Base-by-base conservation (phyloP, 2,888 invertebrate genomes). In the Trichogramma evanescens region DNA sequence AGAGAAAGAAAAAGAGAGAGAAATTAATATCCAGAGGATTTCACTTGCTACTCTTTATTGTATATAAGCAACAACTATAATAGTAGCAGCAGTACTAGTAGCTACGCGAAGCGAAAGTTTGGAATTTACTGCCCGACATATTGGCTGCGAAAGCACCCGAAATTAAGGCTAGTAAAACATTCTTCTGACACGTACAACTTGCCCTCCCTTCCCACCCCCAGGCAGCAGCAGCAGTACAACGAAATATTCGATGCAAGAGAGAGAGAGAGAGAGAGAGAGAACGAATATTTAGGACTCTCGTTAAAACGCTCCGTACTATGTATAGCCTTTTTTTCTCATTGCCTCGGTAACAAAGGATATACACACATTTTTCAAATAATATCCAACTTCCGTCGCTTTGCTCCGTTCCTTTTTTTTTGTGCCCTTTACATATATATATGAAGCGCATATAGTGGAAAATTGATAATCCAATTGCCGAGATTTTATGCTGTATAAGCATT, bases 141-240 rank as follows among this genome's bases (percentile, higher is more conserved):
- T 75, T 76, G 75, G 74, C 74, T 74, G 68, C 71, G 73, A 74
- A 71, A 73, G 72, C 71, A 70, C 70, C 70, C 74, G 73, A 75
- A 75, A 75, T 76, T 75, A 75, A 75, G 75, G 73, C 74, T 76
- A 74, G 73, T 76, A 76, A 76, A 76, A 75, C 74, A 76, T 71
- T 72, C 72, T 68, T 68, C 70, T 72, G 72, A 73, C 73, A 72
- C 69, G 68, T 68, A 63, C 58, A 64, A 63, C 52, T 55, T 59
- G 59, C 58, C 60, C 63, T 58, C 52, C 50, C 56, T 51, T 38
- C 55, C 53, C 46, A 46, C 2, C n/a, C 44, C 49, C 13, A 1
- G 3, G 3, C 26, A 26, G 26, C 26, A 26, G 26, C 3, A 26
- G 26, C 62, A 56, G 44, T 54, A 54, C 56, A 56, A 56, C 54